These are phyloP conservation scores for Artibeus lituratus DNA, from an alignment of 2,797 vertebrate genomes.

Conservation along the genomic window DNA sequence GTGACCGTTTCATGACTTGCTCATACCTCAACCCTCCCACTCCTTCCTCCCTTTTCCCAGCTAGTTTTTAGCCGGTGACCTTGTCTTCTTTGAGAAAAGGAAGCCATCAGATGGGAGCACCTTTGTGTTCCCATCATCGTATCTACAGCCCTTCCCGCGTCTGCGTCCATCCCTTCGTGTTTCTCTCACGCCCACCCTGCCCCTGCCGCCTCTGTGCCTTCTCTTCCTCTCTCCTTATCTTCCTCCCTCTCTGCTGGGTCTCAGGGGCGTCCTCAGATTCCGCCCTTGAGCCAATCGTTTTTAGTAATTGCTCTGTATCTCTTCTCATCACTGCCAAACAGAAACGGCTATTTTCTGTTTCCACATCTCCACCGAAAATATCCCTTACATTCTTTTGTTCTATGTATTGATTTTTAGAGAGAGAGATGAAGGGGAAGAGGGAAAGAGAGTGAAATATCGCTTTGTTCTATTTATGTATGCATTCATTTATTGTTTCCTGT, in stretches of 20 bases:
- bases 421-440: too few relatives aligned
- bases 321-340: neutral
- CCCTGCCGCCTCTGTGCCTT: neutral
- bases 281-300: neutral
- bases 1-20: neutral
- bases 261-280: neutral
- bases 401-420: too few relatives aligned
- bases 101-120: neutral
- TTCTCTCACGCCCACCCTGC: neutral
- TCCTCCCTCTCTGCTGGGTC: neutral
- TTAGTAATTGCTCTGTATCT: neutral
- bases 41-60: neutral
- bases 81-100: neutral
- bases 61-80: neutral
- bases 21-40: neutral
- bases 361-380: neutral
- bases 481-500: too few relatives aligned
- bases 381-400: too few relatives aligned
- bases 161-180: too few relatives aligned
- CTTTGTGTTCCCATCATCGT: neutral
- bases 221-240: neutral
- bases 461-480: too few relatives aligned
- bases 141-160: neutral
- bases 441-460: too few relatives aligned
- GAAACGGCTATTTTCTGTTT: neutral